phyloP scores from a whole-genome alignment of 2,797 vertebrate species.

The Melanotaenia trifasciata region DNA sequence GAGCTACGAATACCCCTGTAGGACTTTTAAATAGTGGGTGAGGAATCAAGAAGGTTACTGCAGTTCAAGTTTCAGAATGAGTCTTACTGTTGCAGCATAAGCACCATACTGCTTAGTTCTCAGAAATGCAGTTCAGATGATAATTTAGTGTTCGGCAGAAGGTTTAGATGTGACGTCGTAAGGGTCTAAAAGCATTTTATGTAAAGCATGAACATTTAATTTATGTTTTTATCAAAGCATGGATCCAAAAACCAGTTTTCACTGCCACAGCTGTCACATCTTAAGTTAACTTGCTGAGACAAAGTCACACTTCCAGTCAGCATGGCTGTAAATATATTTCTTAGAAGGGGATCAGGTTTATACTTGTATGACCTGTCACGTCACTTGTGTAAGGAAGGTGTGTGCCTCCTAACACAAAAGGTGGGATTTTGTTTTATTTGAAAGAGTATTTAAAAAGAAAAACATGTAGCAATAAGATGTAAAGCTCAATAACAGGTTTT shows the following conservation, averaged over 20 bases:
- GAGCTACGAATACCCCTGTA: background rate
- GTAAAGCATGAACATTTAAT: background rate
- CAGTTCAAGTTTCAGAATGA: conserved; percentile 71
- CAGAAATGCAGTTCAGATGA: no score
- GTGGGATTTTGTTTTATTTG: background rate
- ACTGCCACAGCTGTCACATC: conserved; percentile 12
- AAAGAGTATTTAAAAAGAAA: background rate
- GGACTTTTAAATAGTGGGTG: conserved; percentile 49
- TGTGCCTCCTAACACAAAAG: background rate
- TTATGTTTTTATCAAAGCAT: background rate
- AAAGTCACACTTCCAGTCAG: conserved; percentile 24
- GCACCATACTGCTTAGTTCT: no score
- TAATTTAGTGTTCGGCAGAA: background rate
- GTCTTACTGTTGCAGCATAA: conserved; percentile 14
- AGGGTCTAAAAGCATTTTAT: background rate
- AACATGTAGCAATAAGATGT: background rate
- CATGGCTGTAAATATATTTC: conserved; percentile 49
- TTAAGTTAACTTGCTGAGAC: background rate
- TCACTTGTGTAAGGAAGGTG: conserved; percentile 1
- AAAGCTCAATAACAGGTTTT: background rate
- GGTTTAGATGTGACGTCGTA: background rate
- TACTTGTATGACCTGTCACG: conserved; percentile 10
- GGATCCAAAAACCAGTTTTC: background rate
- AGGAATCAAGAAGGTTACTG: conserved; percentile 77
- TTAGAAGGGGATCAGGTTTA: background rate